Evolutionary conservation across 2,113 vertebrate genomes (phyloP).

Genomic region (Amblyornis subalaris): DNA sequence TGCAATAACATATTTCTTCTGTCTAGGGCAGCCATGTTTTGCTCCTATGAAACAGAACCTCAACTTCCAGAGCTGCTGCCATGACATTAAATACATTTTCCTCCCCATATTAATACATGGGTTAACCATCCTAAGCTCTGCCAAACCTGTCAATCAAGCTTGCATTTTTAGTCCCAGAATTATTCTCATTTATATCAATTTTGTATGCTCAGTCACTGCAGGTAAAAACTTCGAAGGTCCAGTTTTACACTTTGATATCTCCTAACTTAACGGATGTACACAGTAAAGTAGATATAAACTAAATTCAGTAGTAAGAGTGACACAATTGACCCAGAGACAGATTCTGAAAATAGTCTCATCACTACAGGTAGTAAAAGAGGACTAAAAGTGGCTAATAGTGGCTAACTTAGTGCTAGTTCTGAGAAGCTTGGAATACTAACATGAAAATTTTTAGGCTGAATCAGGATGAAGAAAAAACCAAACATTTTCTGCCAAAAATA

Average conservation of each 20-base stretch:
- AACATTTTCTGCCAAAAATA: neutral
- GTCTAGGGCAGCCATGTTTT: neutral
- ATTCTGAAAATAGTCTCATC: neutral
- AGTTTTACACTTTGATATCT: neutral
- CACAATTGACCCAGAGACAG: neutral
- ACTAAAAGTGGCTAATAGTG: neutral
- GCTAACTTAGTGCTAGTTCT: neutral
- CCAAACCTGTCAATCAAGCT: neutral
- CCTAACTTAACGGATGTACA: neutral
- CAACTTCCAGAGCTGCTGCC: neutral
- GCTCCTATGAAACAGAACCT: neutral
- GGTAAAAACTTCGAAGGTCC: neutral
- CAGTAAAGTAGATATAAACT: neutral
- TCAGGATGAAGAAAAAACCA: neutral
- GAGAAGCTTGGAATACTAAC: neutral
- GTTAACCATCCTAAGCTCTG: neutral
- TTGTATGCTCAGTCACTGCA: neutral
- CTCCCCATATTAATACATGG: accelerated
- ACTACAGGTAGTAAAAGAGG: neutral
- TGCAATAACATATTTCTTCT: neutral
- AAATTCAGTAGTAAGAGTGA: neutral
- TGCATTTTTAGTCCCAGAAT: neutral
- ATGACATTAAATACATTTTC: neutral
- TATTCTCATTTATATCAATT: neutral
- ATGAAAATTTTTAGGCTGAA: neutral